phyloP scores from a whole-genome alignment of 2,113 vertebrate species.

The Hipposideros armiger region DNA sequence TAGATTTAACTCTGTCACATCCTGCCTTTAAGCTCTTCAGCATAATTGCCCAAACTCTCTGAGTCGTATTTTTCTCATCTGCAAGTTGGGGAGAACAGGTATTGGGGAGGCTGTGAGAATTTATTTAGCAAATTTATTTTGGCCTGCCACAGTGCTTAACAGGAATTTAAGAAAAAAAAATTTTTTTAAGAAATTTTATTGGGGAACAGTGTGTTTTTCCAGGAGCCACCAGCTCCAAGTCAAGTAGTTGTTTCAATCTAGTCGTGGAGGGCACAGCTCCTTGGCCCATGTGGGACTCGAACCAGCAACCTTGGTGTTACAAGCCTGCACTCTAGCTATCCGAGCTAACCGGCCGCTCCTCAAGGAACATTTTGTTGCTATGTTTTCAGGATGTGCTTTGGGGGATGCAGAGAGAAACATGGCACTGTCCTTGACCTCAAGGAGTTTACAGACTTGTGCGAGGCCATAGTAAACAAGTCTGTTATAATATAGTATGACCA shows the following conservation, averaged over 20 bases:
- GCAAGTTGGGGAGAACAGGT: background rate
- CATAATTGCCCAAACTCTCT: background rate
- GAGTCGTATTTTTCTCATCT: background rate
- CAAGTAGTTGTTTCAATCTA: too few relatives aligned
- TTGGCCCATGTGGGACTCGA: too few relatives aligned
- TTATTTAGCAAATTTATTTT: background rate
- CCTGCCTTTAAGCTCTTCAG: background rate
- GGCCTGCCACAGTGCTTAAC: background rate
- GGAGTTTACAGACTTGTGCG: background rate
- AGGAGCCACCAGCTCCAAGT: too few relatives aligned
- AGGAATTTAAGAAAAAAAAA: background rate
- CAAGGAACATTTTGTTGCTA: background rate
- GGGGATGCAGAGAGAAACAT: background rate
- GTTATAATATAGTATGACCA: background rate
- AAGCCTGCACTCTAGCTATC: too few relatives aligned
- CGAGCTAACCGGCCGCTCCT: background rate
- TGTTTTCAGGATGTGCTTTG: background rate
- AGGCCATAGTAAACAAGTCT: background rate
- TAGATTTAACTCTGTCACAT: background rate
- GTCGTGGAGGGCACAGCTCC: too few relatives aligned
- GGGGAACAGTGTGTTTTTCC: too few relatives aligned
- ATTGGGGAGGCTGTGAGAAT: background rate
- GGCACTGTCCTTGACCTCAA: background rate
- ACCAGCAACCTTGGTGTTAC: too few relatives aligned
- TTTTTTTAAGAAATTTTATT: too few relatives aligned